These are phyloP conservation scores for Lydus trimaculatus DNA, from an alignment of 2,888 invertebrate species.

Conservation along the genomic window DNA sequence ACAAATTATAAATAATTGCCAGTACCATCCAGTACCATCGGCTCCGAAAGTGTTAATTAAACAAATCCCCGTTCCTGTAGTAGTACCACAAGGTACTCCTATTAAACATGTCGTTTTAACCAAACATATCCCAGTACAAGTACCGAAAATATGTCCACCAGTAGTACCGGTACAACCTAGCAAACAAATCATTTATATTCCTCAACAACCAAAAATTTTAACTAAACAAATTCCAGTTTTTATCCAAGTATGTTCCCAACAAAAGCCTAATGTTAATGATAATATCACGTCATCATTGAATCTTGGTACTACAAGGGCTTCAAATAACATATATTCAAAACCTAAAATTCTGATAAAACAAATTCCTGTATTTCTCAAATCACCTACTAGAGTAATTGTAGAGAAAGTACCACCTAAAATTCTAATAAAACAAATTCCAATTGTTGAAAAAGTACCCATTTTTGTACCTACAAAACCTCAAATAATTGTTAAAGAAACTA, in stretches of 20 bases:
- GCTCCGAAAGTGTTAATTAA: background rate
- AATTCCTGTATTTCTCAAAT: conserved; percentile 9
- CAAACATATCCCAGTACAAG: background rate
- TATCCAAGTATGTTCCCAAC: background rate
- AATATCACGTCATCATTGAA: background rate
- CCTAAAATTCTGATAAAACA: background rate
- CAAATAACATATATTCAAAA: background rate
- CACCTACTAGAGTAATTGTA: background rate
- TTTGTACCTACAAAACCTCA: conserved; percentile 1
- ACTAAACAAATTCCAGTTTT: background rate
- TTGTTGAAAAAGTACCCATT: background rate
- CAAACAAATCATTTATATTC: background rate
- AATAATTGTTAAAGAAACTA: background rate
- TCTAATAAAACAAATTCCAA: background rate
- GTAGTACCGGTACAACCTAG: background rate
- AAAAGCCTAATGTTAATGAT: background rate
- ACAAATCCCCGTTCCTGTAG: conserved; percentile 9
- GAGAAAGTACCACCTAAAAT: background rate
- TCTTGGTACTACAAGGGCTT: background rate
- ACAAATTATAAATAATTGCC: background rate
- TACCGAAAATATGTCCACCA: background rate
- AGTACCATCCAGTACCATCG: background rate
- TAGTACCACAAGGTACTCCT: background rate
- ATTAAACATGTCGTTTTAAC: background rate
- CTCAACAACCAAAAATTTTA: background rate